Base-by-base conservation (phyloP, 2,797 vertebrate species). In the Calcarius lapponicus region DNA sequence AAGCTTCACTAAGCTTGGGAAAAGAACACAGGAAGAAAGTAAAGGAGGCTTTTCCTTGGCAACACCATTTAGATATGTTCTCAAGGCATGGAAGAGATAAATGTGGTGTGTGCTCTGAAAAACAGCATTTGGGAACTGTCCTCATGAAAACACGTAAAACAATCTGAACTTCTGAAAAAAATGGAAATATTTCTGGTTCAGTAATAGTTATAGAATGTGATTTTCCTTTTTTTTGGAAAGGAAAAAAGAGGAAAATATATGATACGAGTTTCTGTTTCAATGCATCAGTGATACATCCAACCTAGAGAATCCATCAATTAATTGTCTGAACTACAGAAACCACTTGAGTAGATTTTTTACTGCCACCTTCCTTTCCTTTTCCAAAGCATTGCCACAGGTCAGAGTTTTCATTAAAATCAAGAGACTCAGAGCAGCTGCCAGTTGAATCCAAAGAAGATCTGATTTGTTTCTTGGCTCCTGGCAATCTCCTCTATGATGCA, bases 401-500 rank as follows among this genome's bases (percentile, higher is more conserved):
- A 51, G 45, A 91, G 38, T 86, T 83, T 92, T 72, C 58, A 89
- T 74, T 86, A 92, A 94, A 92, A 88, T 34, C 6, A 75, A 57
- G 88, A 87, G 62, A 85, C 94, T 99, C 98, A 99, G 90, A 99
- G 98, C 97, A 99, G 98, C 93, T 99, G 99, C 99, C 99, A 99
- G 96, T 99, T 99, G 90, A 99, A 99, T 97, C 99, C 98, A 88
- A 99, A 99, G 98, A 99, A 97, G 92, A 99, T 98, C 80, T 99
- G 99, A 97, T 98, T 99, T 2, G 98, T 98, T 98, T 99, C 99
- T 91, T 99, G 98, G 97, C 98, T 99, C 79, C 99, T 99, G 80
- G 99, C 99, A 36, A 99, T 99, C 97, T 99, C 99, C 96, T 99
- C 99, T 97, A 99, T 98, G 95, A 99, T 99, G 97, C 99, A 99